Evolutionary conservation across 2,113 vertebrate species (phyloP), one percentile per base, ranked within the genome.

Genomic region (Setophaga petechia): DNA sequence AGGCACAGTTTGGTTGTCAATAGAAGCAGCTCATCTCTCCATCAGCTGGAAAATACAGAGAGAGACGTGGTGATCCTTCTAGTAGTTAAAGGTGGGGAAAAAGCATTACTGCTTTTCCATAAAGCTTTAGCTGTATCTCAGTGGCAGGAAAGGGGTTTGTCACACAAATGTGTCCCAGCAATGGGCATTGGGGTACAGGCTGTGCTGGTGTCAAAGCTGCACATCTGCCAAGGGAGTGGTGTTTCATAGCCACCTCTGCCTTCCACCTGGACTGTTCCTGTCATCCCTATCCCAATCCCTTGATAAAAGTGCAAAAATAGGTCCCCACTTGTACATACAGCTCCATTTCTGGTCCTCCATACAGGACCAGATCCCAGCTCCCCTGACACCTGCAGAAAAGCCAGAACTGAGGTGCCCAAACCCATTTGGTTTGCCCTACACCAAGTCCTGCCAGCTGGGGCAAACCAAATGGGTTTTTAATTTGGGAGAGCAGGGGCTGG

Each of bases 341-440:
- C 2, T 0, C 21, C 15, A 4, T 16, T 39, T 66, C 20, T 57
- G 35, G 23, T 21, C 46, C 33, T 44, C 35, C 11, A n/a, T n/a
- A 8, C 1, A 1, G 30, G 15, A 14, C 30, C 2, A 0, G 52
- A 85, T 15, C 65, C 41, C 0, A 0, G 22, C 51, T 87, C 33
- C 6, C n/a, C 22, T 54, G 46, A 16, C 21, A 27, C 35, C 78
- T 33, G 19, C 15, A 28, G 43, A 27, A 23, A 6, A 33, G 28
- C 10, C 6, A 9, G 27, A 61, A 22, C 4, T 0, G 5, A 72
- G 44, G 11, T 39, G 37, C 37, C 37, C 37, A 39, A 11, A 39
- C 37, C 37, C 37, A 11, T 39, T 39, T 39, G 37, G 37, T 39
- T 39, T 39, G n/a, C 19, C 47, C 41, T 62, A 69, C 43, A 2